Conservation (phyloP, 1,140 invertebrate species). For the Ips nitidus region DNA sequence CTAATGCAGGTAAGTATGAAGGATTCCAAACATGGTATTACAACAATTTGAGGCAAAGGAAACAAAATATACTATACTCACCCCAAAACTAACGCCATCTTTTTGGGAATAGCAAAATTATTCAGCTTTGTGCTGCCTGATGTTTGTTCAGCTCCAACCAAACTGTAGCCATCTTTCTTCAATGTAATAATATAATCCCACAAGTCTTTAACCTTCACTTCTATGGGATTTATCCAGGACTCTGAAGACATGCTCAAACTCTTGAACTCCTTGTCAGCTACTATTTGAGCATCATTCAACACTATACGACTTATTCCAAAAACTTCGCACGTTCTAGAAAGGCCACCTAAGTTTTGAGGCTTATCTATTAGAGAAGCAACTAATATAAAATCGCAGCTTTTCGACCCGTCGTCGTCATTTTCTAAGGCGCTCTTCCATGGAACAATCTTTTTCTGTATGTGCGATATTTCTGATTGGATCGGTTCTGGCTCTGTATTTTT, state of each 20-base stretch:
- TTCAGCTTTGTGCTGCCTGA: conserved; percentile 73
- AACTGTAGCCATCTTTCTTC: conserved; percentile 71
- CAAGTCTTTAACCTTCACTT: conserved; percentile 69
- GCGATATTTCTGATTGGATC: background rate
- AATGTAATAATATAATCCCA: conserved; percentile 69
- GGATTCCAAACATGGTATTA: background rate
- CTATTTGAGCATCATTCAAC: conserved; percentile 67
- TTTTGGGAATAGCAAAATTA: conserved; percentile 77
- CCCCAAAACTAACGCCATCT: conserved; percentile 84
- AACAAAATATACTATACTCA: conserved; percentile 62
- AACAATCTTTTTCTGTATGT: conserved; percentile 49
- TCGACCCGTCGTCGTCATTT: conserved; percentile 44
- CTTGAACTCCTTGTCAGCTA: conserved; percentile 80
- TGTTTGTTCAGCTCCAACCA: conserved; percentile 92
- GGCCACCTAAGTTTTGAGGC: conserved; percentile 85
- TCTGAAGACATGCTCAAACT: conserved; percentile 85
- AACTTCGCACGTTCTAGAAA: conserved; percentile 90
- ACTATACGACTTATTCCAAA: conserved; percentile 79
- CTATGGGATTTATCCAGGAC: conserved; percentile 80
- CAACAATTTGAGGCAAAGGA: background rate
- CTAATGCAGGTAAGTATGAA: no score
- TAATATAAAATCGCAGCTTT: conserved; percentile 64
- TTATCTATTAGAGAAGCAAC: conserved; percentile 86
- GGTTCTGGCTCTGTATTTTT: no score
- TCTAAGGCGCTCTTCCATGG: conserved; percentile 38